Percentiles rank a stretch among this genome's conserved stretches.
These are phyloP conservation scores for Oreochromis spilurus DNA, from an alignment of 2,113 vertebrate species.

Conservation along the genomic window DNA sequence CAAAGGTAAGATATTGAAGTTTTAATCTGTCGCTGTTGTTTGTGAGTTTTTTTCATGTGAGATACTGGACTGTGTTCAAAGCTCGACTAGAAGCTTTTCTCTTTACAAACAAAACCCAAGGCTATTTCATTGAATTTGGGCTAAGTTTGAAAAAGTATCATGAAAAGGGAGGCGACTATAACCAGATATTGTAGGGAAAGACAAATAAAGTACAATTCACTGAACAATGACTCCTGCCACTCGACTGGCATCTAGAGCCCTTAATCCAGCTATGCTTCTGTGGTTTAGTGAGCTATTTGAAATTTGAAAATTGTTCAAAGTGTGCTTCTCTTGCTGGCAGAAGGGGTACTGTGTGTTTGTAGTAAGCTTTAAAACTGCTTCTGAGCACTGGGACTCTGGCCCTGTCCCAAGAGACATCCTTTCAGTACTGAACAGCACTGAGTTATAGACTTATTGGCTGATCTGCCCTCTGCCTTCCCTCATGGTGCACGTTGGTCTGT, in stretches of 20 bases:
- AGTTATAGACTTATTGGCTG: not conserved
- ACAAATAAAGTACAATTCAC: not conserved
- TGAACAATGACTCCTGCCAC: not conserved
- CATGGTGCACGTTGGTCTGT: not conserved
- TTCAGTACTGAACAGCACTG: not conserved
- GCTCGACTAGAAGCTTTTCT: not conserved
- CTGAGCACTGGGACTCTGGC: not conserved
- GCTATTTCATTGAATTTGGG: not conserved
- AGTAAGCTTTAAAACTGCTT: not conserved
- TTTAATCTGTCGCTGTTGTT: not conserved
- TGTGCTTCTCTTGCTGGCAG: not conserved
- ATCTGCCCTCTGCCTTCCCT: not conserved
- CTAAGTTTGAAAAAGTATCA: not conserved
- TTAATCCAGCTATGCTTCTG: not conserved
- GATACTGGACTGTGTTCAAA: not conserved
- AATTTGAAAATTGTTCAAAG: not conserved
- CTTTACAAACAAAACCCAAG: not conserved
- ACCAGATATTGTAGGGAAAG: not conserved
- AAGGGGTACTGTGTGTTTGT: not conserved
- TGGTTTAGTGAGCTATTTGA: not conserved
- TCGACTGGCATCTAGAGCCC: not conserved
- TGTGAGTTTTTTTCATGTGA: not conserved
- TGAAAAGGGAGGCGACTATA: not conserved
- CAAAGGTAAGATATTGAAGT: not conserved
- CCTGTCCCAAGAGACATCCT: not conserved